Percentiles rank a stretch among this genome's conserved stretches.
phyloP scores from a whole-genome alignment of 92 coral and sea anemone genomes.

The Phenganax subtilis region DNA sequence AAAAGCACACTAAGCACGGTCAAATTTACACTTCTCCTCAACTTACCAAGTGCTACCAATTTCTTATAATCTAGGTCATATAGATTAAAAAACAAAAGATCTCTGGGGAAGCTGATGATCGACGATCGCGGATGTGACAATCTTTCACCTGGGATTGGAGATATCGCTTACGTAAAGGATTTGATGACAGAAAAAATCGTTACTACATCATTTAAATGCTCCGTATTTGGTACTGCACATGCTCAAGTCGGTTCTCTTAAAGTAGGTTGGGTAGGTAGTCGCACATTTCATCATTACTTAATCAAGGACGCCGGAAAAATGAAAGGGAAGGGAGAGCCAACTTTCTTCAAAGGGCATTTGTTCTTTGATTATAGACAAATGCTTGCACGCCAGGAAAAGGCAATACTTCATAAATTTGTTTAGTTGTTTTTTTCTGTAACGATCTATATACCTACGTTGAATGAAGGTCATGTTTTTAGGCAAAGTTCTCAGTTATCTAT shows the following conservation, averaged over 20 bases:
- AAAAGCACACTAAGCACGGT: neutral
- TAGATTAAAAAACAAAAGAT: slow-evolving; percentile 1
- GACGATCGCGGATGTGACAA: neutral
- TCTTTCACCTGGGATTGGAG: neutral
- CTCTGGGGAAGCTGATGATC: neutral
- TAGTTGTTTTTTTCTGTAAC: no score
- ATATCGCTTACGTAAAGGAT: neutral
- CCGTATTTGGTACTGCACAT: neutral
- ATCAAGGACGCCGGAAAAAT: no score
- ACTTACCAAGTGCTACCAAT: no score
- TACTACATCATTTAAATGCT: neutral
- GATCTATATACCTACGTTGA: no score
- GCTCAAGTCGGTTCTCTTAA: neutral
- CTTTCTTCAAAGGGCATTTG: no score
- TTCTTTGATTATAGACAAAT: neutral
- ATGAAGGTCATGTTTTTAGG: no score
- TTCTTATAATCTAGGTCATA: neutral
- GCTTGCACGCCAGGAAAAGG: neutral
- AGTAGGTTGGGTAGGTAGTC: neutral
- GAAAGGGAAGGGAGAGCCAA: no score
- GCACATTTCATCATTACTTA: neutral
- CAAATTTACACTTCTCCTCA: neutral
- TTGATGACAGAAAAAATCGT: neutral
- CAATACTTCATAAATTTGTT: no score
- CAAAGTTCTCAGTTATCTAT: no score